Evolutionary conservation across 1,140 invertebrate genomes (phyloP), one percentile per base, ranked within the genome.

Genomic region (Calliphora vicina): DNA sequence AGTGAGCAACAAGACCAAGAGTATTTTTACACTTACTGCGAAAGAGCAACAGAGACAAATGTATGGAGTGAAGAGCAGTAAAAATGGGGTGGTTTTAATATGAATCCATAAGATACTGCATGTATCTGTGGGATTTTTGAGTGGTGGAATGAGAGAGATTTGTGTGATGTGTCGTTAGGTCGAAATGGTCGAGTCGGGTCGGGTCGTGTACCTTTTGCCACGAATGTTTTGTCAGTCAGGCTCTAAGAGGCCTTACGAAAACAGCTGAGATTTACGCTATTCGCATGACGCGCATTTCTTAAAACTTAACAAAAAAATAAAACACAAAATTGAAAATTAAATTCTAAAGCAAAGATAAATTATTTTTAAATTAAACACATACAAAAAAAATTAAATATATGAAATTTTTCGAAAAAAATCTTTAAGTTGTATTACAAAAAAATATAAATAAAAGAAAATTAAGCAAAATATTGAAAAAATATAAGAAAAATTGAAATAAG

Each of bases 161-260:
- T 90, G 87, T 90, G 88, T 89, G 89, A 87, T 90, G 89, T 89
- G 89, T 90, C 89, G 89, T 89, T 90, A 90, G 88, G 89, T 90
- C 89, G 89, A 88, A 87, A 87, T 88, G 88, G 89, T 90, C 89
- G 88, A 90, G 89, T 90, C 89, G 89, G 89, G 90, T 91, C 90
- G 89, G 90, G 90, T 91, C 90, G 89, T 90, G 89, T 91, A 90
- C 90, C 90, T 90, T 91, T 90, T 90, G 89, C 88, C 90, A 90
- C 90, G 89, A 91, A 90, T 90, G 88, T 90, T 89, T 86, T 90
- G 89, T 87, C 90, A 91, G 89, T 91, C 89, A 91, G 89, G 88
- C 88, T 89, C 87, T 90, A 89, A 89, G 88, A 89, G 88, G 89
- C 89, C 90, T 90, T 90, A 88, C 88, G 89, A 90, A 87, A 90